These are phyloP conservation scores for Gisinianus flammeolus DNA, from an alignment of 2,888 invertebrate genomes.

Conservation along the genomic window DNA sequence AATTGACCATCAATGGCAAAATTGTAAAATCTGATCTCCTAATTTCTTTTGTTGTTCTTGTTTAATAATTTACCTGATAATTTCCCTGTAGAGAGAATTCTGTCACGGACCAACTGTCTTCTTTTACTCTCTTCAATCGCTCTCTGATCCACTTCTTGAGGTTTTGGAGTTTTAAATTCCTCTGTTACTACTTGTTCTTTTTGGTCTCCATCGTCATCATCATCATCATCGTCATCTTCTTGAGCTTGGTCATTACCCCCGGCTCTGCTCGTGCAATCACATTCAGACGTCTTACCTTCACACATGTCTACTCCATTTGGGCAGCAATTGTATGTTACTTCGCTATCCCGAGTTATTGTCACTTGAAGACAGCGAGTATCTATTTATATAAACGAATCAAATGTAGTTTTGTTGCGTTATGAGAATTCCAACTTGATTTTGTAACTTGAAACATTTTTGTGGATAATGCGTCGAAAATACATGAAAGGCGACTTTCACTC, in stretches of 20 bases:
- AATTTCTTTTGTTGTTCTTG: slow-evolving; percentile 10
- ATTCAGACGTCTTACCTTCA: slow-evolving; percentile 48
- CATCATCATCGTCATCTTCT: slow-evolving; percentile 40
- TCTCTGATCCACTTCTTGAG: slow-evolving; percentile 25
- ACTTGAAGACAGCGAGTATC: slow-evolving; percentile 56
- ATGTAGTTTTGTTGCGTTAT: no score
- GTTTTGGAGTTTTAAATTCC: slow-evolving; percentile 53
- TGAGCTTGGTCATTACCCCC: slow-evolving; percentile 35
- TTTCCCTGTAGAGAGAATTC: slow-evolving; percentile 55
- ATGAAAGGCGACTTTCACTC: background rate
- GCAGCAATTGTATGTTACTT: slow-evolving; percentile 49
- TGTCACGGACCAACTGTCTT: slow-evolving; percentile 46
- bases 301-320: slow-evolving; percentile 50
- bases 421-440: no score
- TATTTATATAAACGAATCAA: no score
- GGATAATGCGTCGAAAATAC: no score
- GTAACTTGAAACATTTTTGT: background rate
- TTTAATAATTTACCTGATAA: slow-evolving; percentile 48
- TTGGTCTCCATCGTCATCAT: slow-evolving; percentile 57
- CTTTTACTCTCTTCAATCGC: slow-evolving; percentile 39
- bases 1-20: slow-evolving; percentile 23
- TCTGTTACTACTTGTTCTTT: slow-evolving; percentile 52
- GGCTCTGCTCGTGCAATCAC: slow-evolving; percentile 42
- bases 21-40: background rate
- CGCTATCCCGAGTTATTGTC: slow-evolving; percentile 40